A percentile compares a stretch with the other conserved stretches of the same genome.
These are phyloP conservation scores for Mizuhopecten yessoensis DNA, from an alignment of 1,140 invertebrate species.

Conservation along the genomic window DNA sequence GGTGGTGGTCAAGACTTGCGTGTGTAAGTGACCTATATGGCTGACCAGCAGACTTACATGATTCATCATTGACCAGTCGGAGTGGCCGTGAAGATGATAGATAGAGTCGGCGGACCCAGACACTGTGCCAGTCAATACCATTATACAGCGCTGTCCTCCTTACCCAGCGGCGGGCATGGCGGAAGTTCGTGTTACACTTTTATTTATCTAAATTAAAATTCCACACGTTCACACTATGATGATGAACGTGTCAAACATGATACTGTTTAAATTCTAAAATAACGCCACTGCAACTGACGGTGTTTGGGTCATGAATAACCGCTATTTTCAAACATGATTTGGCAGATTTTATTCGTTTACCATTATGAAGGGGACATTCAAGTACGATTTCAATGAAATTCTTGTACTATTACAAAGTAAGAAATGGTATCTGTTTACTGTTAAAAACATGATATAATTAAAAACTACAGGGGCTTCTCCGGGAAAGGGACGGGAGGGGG, in stretches of 20 bases:
- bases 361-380: too few relatives aligned
- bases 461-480: too few relatives aligned
- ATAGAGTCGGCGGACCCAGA: neutral
- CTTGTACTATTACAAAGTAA: too few relatives aligned
- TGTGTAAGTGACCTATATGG: neutral
- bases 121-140: neutral
- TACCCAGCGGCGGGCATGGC: neutral
- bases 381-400: too few relatives aligned
- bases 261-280: neutral
- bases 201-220: constrained; percentile 1
- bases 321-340: too few relatives aligned
- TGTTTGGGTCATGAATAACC: too few relatives aligned
- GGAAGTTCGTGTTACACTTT: constrained; percentile 1
- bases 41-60: neutral
- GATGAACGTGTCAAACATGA: neutral
- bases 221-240: neutral
- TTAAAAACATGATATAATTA: too few relatives aligned
- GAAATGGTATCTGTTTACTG: too few relatives aligned
- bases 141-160: neutral
- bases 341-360: too few relatives aligned
- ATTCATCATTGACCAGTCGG: neutral
- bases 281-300: neutral
- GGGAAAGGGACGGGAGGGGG: too few relatives aligned
- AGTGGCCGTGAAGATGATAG: neutral
- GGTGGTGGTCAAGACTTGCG: neutral